Base-by-base conservation (phyloP, 1,140 invertebrate species). In the Bombus soroeensis region DNA sequence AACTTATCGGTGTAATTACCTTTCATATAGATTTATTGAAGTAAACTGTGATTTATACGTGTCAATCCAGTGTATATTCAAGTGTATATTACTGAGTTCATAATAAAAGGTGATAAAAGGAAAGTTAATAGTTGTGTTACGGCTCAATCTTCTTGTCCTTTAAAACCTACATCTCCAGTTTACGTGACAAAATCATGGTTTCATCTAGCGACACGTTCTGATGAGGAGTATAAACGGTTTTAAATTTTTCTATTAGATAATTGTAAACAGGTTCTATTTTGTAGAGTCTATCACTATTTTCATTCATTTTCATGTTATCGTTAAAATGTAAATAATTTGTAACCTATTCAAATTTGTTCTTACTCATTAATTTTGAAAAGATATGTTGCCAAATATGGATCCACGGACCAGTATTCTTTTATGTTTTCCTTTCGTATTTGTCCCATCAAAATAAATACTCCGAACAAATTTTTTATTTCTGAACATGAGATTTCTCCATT, bases 181-280 rank as follows among this genome's bases (percentile, higher is more conserved):
- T n/a, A n/a, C n/a, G n/a, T n/a, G n/a, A n/a, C n/a, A n/a, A n/a
- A n/a, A 80, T 41, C 70, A 85, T 80, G 25, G 41, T 77, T 74
- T 80, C 59, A 41, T 80, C 70, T 74, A 79, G 70, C 15, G 59
- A 79, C 3, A 85, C 2, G 43, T 57, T 85, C 1, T 79, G 34
- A 79, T 74, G 71, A 41, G 57, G 41, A 68, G 28, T 85, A 75
- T 80, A 75, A 85, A 80, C 77, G 9, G 76, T 85, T 74, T 74
- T 18, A 85, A 85, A 85, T 70, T 85, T 80, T 74, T 80, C 71
- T 80, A 64, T 39, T n/a, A 70, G 47, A 15, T 75, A 80, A 53
- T n/a, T 85, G 6, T 85, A 80, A 74, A 80, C 77, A 75, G 43
- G 43, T 80, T 85, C 59, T 85, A 85, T 75, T 85, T 80, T 85